Evolutionary conservation across 2,888 invertebrate genomes (phyloP), one percentile per base, ranked within the genome.

Genomic region (Dugesia japonica): DNA sequence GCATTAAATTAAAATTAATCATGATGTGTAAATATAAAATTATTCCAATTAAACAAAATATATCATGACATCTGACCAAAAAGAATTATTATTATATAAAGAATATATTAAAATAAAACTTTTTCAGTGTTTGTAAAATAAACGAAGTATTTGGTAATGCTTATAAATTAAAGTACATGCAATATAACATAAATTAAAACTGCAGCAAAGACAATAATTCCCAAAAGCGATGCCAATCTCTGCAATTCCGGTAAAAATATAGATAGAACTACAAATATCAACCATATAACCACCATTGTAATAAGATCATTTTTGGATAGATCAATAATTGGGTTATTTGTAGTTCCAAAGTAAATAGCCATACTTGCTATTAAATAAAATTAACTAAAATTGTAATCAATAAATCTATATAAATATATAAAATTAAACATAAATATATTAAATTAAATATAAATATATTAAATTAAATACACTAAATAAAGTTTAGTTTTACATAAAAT

Each of bases 221-320:
- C 56, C n/a, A 56, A n/a, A 13, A 56, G 56, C 1, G 56, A 56
- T 20, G 56, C 56, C 4, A 56, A n/a, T 56, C 56, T 56, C 17
- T 56, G 56, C 17, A 56, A 56, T 56, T 56, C 56, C 56, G 56
- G 56, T 7, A 56, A n/a, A 56, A 56, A 56, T n/a, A 56, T 56
- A 13, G 56, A 56, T 56, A 56, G 56, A 13, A 56, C 23, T 7
- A 56, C 56, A 23, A 56, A 56, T 9, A 56, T 13, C 17, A 56
- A n/a, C 56, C 56, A 56, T 56, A 56, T 56, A 20, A 56, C 56
- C n/a, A 56, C 56, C 4, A 56, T 56, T 23, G 56, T 56, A 20
- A 56, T 56, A n/a, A 56, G 56, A 56, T 56, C 56, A 56, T 56
- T 56, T n/a, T 56, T 56, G 7, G 56, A 56, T 13, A 56, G 56